A percentile compares a stretch with the other conserved stretches of the same genome.
Evolutionary conservation across 2,113 vertebrate species (phyloP).

Genomic region (Mirounga angustirostris): DNA sequence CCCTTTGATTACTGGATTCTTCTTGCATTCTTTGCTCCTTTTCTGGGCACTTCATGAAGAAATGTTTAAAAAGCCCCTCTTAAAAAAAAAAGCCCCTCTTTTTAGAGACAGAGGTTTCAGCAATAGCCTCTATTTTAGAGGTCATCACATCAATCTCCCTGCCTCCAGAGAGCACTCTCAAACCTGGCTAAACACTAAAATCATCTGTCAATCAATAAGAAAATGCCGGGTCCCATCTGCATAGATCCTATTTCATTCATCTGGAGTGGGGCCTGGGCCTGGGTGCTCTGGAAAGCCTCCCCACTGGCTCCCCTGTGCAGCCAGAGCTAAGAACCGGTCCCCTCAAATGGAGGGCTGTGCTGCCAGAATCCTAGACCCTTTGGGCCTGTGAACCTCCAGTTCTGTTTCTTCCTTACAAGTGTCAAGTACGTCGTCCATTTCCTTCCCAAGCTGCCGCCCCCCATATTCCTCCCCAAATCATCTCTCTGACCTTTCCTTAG

Average conservation of each 20-base stretch:
- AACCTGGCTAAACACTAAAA: fast-evolving
- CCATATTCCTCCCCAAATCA: not conserved
- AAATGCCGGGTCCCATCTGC: not conserved
- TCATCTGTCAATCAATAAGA: not conserved
- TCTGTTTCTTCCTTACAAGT: not conserved
- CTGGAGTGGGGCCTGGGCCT: too few species aligned
- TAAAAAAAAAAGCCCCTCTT: not conserved
- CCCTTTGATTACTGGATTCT: not conserved
- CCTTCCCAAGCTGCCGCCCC: not conserved
- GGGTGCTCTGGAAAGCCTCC: not conserved
- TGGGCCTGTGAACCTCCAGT: not conserved
- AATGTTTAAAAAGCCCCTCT: not conserved
- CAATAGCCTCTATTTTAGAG: not conserved
- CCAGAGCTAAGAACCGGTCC: not conserved
- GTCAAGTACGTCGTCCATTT: not conserved
- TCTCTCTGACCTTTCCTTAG: not conserved
- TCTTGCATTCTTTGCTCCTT: not conserved
- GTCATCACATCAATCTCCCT: not conserved
- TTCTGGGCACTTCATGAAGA: not conserved
- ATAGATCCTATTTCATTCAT: not conserved
- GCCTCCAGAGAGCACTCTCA: not conserved
- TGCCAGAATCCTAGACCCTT: not conserved
- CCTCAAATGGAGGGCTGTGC: not conserved
- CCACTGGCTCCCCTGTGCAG: not conserved
- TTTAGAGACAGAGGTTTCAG: not conserved